These are phyloP conservation scores for Shinisaurus crocodilurus DNA, from an alignment of 2,113 vertebrate genomes.

Conservation along the genomic window DNA sequence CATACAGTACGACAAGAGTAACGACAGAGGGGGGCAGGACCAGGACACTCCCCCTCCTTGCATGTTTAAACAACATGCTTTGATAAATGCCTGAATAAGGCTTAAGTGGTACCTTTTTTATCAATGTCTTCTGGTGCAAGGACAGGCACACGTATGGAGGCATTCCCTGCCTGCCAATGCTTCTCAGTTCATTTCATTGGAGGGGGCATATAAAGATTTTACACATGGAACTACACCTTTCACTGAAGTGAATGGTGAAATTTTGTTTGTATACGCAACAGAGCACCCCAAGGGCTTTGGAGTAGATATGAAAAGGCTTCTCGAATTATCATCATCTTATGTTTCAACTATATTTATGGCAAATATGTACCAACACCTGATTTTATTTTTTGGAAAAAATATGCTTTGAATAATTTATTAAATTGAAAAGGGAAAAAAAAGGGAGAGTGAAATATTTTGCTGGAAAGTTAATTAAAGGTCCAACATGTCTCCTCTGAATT, in stretches of 20 bases:
- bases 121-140: background rate
- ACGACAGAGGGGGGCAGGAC: no score
- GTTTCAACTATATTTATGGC: background rate
- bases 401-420: background rate
- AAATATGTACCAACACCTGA: background rate
- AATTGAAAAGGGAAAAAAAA: no score
- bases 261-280: background rate
- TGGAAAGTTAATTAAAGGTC: background rate
- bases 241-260: background rate
- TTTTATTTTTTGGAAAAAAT: background rate
- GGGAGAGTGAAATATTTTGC: background rate
- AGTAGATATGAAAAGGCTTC: background rate
- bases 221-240: background rate
- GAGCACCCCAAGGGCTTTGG: background rate
- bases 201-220: background rate
- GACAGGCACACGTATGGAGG: background rate
- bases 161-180: background rate
- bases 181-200: background rate
- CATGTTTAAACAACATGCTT: no score
- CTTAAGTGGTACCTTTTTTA: background rate
- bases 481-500: background rate
- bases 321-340: background rate
- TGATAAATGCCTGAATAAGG: no score
- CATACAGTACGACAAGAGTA: no score
- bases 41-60: no score